Evolutionary conservation across 1,140 invertebrate genomes (phyloP).

Genomic region (Drosophila subobscura): DNA sequence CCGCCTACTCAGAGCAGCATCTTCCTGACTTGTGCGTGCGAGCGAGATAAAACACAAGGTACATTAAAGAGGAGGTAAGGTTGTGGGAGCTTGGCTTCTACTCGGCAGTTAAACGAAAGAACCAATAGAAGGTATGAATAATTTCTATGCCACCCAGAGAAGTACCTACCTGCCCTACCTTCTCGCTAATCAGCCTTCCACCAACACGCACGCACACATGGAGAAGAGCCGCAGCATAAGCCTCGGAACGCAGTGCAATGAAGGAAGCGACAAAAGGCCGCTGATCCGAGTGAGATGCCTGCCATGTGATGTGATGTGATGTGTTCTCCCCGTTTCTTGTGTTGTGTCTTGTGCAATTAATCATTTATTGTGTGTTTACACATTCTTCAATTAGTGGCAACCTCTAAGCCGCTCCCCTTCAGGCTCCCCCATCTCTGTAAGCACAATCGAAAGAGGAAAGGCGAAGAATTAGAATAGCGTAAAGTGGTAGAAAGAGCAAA

Average conservation of each 20-base stretch:
- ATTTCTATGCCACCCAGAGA: no score
- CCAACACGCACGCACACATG: conserved; percentile 7
- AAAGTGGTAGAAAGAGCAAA: not conserved
- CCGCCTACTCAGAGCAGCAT: conserved; percentile 25
- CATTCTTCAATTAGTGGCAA: conserved; percentile 35
- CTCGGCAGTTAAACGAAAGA: no score
- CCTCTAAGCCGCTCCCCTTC: conserved; percentile 4
- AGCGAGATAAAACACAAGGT: conserved; percentile 2
- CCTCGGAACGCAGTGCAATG: conserved; percentile 33
- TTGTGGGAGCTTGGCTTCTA: not conserved
- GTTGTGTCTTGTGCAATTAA: conserved; percentile 20
- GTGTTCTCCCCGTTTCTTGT: not conserved
- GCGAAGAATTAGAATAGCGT: not conserved
- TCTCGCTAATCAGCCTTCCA: no score
- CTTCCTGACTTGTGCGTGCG: conserved; percentile 15
- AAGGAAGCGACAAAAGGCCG: conserved; percentile 30
- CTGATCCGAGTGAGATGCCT: conserved; percentile 15
- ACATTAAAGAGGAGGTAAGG: no score
- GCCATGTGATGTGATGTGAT: no score
- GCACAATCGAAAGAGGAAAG: conserved; percentile 19
- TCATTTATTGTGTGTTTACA: conserved; percentile 40
- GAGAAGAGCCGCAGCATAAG: conserved; percentile 13
- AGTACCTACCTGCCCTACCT: no score
- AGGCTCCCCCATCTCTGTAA: not conserved
- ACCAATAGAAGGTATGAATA: no score